These are phyloP conservation scores for Deroplatys truncata DNA, from an alignment of 2,888 invertebrate species.

Conservation along the genomic window DNA sequence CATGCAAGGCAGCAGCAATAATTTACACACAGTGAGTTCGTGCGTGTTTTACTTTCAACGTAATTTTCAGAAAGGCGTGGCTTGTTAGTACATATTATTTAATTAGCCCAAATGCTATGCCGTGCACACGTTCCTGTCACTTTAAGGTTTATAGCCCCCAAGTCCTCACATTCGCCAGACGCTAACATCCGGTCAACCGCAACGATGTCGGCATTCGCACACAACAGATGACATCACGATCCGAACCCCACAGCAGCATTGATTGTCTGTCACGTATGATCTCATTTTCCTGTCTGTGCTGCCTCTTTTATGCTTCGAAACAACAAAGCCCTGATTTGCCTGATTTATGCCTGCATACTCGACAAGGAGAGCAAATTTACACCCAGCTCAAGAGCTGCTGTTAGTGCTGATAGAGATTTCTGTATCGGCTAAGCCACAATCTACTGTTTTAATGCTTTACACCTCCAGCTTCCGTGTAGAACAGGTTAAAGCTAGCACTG, in stretches of 20 bases:
- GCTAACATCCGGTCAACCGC: neutral
- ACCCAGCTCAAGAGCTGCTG: too few relatives aligned
- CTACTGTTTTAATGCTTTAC: too few relatives aligned
- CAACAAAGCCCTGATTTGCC: too few relatives aligned
- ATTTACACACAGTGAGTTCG: neutral
- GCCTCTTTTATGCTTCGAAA: neutral
- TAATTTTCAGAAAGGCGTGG: neutral
- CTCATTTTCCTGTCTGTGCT: neutral
- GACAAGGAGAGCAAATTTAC: too few relatives aligned
- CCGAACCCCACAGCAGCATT: neutral
- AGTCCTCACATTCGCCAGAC: neutral
- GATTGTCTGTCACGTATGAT: neutral
- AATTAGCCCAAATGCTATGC: neutral
- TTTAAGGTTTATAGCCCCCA: neutral
- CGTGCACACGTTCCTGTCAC: neutral
- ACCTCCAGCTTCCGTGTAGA: too few relatives aligned
- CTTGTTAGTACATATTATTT: neutral
- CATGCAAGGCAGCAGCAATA: neutral
- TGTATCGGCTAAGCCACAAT: too few relatives aligned
- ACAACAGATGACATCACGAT: neutral
- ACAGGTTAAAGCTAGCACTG: too few relatives aligned
- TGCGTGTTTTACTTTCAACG: neutral
- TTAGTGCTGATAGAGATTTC: too few relatives aligned
- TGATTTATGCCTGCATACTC: too few relatives aligned
- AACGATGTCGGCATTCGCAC: neutral